A percentile compares a stretch with the other conserved stretches of the same genome.
phyloP scores from a whole-genome alignment of 2,113 vertebrate genomes.

The Progne subis region DNA sequence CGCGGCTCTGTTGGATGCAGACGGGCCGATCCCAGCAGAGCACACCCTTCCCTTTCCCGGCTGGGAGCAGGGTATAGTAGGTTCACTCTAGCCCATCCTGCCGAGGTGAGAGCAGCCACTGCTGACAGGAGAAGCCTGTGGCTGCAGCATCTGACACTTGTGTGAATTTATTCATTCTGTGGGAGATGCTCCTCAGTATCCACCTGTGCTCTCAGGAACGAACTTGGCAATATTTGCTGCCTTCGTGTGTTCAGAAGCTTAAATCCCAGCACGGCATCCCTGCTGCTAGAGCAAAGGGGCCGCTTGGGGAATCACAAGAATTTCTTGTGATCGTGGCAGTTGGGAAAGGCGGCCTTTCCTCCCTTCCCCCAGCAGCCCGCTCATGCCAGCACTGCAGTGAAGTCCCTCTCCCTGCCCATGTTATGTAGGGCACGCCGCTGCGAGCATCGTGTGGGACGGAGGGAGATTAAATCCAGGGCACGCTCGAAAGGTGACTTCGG shows the following conservation, averaged over 20 bases:
- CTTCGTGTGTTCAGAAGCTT: neutral
- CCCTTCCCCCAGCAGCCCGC: neutral
- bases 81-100: neutral
- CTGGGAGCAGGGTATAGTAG: accelerated
- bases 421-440: neutral
- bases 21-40: neutral
- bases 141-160: neutral
- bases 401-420: neutral
- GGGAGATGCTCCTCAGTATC: neutral
- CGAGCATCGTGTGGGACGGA: neutral
- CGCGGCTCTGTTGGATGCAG: neutral
- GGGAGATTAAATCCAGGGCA: neutral
- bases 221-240: neutral
- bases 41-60: neutral
- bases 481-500: neutral
- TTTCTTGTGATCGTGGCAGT: neutral
- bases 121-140: neutral
- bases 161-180: neutral
- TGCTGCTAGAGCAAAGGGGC: neutral
- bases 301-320: neutral
- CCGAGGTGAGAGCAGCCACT: neutral
- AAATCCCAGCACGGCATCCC: neutral
- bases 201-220: neutral
- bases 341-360: neutral
- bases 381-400: neutral